Conservation (phyloP, 2,113 vertebrate species). For the Sardina pilchardus region DNA sequence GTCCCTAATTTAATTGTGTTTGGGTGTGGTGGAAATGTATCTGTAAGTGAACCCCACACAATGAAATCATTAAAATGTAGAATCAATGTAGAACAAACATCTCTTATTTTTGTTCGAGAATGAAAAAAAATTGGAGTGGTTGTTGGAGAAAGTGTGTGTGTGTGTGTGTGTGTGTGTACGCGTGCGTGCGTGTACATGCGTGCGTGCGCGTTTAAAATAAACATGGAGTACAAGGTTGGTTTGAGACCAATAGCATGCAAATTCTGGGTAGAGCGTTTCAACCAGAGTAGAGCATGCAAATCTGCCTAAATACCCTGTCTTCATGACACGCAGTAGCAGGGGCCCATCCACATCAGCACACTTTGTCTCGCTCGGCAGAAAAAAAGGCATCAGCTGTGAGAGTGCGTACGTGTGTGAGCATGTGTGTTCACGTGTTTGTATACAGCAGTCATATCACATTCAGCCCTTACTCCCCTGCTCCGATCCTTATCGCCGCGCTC, state of each 20-base stretch:
- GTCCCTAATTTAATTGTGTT: neutral
- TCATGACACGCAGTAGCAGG: neutral
- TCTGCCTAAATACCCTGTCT: neutral
- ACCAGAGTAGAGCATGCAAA: conserved; percentile 5
- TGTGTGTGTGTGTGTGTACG: neutral
- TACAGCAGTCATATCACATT: neutral
- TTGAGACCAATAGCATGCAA: conserved; percentile 11
- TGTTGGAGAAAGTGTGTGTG: neutral
- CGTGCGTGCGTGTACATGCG: neutral
- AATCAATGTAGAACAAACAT: neutral
- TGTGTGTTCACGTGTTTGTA: neutral
- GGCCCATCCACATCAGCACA: neutral
- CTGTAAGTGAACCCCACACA: neutral
- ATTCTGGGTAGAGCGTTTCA: neutral
- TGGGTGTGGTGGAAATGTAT: neutral
- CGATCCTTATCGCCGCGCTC: conserved; percentile 52
- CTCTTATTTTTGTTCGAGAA: neutral
- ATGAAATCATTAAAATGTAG: conserved; percentile 24
- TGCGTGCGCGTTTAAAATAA: neutral
- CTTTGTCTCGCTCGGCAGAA: neutral
- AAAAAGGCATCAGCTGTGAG: neutral
- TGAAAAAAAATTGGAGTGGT: neutral
- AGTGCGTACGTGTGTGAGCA: neutral
- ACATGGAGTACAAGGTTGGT: neutral
- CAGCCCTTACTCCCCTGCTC: neutral